phyloP scores from a whole-genome alignment of 2,888 invertebrate species.

The Pachymerium ferrugineum region DNA sequence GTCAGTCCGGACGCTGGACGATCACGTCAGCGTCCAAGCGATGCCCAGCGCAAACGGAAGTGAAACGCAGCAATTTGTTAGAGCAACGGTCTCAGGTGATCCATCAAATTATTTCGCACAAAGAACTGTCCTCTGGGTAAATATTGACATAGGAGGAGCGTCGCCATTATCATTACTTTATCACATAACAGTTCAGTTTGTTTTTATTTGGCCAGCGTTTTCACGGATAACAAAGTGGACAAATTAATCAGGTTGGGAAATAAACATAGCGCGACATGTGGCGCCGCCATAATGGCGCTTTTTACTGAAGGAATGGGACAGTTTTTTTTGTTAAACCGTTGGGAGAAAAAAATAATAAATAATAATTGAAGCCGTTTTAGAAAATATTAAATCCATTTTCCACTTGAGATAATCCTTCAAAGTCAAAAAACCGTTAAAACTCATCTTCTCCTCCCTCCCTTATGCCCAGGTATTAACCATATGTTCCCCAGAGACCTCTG shows the following conservation, averaged over 20 bases:
- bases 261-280: constrained; percentile 4
- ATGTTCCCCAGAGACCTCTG: constrained; percentile 27
- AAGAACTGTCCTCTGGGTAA: not conserved
- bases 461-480: constrained; percentile 22
- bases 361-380: not conserved
- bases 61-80: constrained; percentile 22
- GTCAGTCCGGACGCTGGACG: constrained; percentile 19
- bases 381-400: not conserved
- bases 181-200: not conserved
- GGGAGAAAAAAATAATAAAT: not conserved
- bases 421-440: constrained; percentile 12
- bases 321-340: not conserved
- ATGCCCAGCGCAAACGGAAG: not conserved
- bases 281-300: not conserved
- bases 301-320: too few species aligned
- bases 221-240: too few species aligned
- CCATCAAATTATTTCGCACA: constrained; percentile 6
- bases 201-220: not conserved
- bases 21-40: not conserved
- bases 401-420: not conserved
- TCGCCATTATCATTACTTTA: not conserved
- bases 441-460: not conserved
- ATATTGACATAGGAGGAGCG: constrained; percentile 17
- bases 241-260: constrained; percentile 8
- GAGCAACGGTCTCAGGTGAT: constrained; percentile 10